Conservation (phyloP, 1,140 invertebrate species). For the Octopus sinensis region DNA sequence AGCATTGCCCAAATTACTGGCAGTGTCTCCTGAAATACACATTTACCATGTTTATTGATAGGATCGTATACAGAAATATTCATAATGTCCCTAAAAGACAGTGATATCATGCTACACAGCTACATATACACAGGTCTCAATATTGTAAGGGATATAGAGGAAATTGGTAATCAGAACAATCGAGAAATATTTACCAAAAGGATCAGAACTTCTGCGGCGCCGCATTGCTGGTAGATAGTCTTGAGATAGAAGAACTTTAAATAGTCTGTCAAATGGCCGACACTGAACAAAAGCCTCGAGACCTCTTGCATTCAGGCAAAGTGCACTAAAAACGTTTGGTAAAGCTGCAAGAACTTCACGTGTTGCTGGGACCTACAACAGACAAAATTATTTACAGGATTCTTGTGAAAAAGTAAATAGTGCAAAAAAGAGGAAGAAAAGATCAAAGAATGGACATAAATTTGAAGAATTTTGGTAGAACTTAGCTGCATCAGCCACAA, state of each 20-base stretch:
- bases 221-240: slow-evolving; percentile 84
- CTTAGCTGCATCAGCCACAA: no score
- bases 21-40: slow-evolving; percentile 67
- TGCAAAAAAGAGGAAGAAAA: no score
- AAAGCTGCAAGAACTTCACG: slow-evolving; percentile 83
- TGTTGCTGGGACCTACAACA: slow-evolving; percentile 73
- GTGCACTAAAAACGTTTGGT: slow-evolving; percentile 86
- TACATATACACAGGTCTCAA: no score
- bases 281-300: slow-evolving; percentile 77
- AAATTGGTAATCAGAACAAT: neutral
- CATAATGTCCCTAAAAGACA: no score
- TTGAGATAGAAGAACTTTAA: slow-evolving; percentile 75
- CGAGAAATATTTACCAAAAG: slow-evolving; percentile 63
- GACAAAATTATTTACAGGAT: neutral
- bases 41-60: no score
- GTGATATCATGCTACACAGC: no score
- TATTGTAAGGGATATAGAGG: no score
- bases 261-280: slow-evolving; percentile 81
- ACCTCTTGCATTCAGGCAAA: slow-evolving; percentile 82
- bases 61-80: no score
- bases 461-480: no score
- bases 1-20: slow-evolving; percentile 82
- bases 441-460: no score
- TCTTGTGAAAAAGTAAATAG: no score
- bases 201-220: slow-evolving; percentile 75